Evolutionary conservation across 2,888 invertebrate genomes (phyloP).

Genomic region (Autographa pulchrina): DNA sequence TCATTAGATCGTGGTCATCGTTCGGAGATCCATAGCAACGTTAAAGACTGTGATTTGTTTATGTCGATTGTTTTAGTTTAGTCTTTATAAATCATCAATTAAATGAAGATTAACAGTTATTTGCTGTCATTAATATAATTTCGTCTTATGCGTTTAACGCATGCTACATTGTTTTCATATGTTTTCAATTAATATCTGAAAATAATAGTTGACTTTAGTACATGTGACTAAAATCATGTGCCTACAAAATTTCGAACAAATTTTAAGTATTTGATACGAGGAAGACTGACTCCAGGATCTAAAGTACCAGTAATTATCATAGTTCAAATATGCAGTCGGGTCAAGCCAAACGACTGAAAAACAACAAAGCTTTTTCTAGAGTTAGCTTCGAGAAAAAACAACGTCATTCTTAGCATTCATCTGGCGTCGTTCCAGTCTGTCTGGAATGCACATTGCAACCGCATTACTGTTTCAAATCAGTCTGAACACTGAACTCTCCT

Average conservation of each 20-base stretch:
- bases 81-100: conserved; percentile 1
- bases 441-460: conserved; percentile 1
- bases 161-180: not conserved
- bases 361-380: not conserved
- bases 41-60: not conserved
- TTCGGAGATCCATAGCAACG: conserved; percentile 16
- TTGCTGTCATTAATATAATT: not conserved
- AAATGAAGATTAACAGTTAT: not conserved
- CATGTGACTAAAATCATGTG: not conserved
- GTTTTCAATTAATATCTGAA: not conserved
- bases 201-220: not conserved
- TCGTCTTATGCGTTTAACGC: not conserved
- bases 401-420: not conserved
- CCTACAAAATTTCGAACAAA: not conserved
- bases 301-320: not conserved
- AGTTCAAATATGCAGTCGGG: conserved; percentile 1
- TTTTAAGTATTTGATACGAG: not conserved
- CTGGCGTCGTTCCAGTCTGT: conserved; percentile 1
- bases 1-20: conserved; percentile 22
- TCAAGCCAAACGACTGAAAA: not conserved
- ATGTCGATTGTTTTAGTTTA: conserved; percentile 18
- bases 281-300: not conserved
- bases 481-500: not conserved
- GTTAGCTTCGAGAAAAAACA: not conserved
- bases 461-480: conserved; percentile 2